phyloP scores from a whole-genome alignment of 2,113 vertebrate species.

The Poeciliopsis prolifica region DNA sequence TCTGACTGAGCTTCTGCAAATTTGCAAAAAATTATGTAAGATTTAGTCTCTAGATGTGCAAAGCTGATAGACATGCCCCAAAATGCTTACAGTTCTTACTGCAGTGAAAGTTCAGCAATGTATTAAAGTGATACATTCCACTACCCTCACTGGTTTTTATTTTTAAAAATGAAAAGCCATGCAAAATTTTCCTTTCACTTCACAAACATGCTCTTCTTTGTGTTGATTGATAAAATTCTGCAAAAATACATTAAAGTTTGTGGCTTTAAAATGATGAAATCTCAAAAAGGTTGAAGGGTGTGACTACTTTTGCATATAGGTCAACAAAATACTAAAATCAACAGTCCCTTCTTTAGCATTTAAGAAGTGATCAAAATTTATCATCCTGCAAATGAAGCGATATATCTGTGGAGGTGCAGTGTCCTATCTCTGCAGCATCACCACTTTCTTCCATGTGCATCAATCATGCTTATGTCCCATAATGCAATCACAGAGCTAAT shows the following conservation, averaged over 20 bases:
- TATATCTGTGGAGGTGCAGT: slow-evolving; percentile 32
- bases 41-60: no score
- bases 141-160: neutral
- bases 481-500: slow-evolving; percentile 78
- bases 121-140: neutral
- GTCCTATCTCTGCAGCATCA: slow-evolving; percentile 56
- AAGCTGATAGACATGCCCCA: no score
- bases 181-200: neutral
- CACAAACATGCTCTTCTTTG: neutral
- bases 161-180: neutral
- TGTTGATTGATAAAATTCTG: neutral
- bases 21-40: no score
- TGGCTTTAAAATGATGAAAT: neutral
- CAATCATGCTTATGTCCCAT: slow-evolving; percentile 77
- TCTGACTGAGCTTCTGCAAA: no score
- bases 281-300: neutral
- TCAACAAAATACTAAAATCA: neutral
- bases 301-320: neutral
- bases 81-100: no score
- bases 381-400: slow-evolving; percentile 40
- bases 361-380: slow-evolving; percentile 36
- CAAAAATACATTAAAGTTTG: neutral
- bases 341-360: slow-evolving; percentile 10
- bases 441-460: slow-evolving; percentile 58
- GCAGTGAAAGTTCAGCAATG: neutral